Evolutionary conservation across 2,797 vertebrate species (phyloP).

Genomic region (Poeciliopsis turneri): DNA sequence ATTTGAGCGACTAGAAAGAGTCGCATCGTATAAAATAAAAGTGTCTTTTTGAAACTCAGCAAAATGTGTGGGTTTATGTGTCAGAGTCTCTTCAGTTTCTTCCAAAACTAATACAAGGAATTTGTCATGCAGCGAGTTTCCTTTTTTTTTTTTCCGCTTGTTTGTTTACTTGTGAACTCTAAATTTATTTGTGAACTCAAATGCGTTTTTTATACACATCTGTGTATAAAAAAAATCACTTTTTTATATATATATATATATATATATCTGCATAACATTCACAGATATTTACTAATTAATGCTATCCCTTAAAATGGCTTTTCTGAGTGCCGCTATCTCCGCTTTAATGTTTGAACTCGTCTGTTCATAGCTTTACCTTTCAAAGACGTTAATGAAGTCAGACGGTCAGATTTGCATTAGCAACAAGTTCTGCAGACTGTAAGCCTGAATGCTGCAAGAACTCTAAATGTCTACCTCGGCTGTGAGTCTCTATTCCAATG

Average conservation of each 20-base stretch:
- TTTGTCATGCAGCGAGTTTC: background rate
- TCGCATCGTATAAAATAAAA: conserved; percentile 85
- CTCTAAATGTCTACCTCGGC: background rate
- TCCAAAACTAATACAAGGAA: background rate
- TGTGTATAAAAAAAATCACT: background rate
- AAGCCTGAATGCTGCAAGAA: background rate
- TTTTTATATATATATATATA: too few relatives aligned
- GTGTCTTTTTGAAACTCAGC: conserved; percentile 70
- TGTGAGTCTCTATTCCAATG: background rate
- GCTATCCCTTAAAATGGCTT: background rate
- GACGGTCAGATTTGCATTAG: background rate
- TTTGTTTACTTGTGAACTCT: background rate
- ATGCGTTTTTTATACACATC: too few relatives aligned
- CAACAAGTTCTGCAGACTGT: background rate
- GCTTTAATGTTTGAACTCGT: background rate
- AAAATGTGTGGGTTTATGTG: conserved; percentile 15
- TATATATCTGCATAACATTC: background rate
- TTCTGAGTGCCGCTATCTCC: background rate
- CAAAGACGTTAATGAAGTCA: background rate
- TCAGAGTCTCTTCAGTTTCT: background rate
- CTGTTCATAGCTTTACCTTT: background rate
- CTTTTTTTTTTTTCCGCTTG: background rate
- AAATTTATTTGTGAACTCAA: background rate
- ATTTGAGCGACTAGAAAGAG: conserved; percentile 72
- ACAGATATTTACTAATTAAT: background rate